Evolutionary conservation across 2,797 vertebrate species (phyloP).

Genomic region (Fringilla coelebs): DNA sequence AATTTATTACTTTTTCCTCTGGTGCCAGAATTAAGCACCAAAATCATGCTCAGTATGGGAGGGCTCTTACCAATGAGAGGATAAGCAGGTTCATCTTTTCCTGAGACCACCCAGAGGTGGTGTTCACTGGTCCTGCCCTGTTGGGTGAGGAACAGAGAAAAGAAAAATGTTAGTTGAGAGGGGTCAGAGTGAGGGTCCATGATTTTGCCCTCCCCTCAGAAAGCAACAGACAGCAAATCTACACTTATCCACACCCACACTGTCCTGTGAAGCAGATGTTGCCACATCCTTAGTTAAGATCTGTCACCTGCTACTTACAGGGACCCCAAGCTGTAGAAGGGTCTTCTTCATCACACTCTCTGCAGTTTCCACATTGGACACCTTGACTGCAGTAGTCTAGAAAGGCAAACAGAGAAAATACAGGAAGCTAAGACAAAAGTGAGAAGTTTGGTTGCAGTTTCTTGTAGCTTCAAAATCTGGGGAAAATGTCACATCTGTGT

Average conservation of each 20-base stretch:
- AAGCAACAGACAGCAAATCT: background rate
- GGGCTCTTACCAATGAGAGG: constrained; percentile 77
- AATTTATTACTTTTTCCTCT: background rate
- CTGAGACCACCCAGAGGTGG: constrained; percentile 77
- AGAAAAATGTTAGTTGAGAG: background rate
- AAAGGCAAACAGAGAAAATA: background rate
- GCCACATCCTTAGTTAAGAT: background rate
- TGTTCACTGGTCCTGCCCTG: constrained; percentile 72
- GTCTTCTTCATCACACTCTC: constrained; percentile 71
- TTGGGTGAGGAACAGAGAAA: background rate
- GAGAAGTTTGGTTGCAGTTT: background rate
- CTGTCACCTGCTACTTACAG: constrained; percentile 61
- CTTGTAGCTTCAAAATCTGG: background rate
- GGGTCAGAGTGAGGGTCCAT: background rate
- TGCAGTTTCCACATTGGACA: constrained; percentile 72
- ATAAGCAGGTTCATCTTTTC: constrained; percentile 72
- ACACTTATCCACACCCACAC: background rate
- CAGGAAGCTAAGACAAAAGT: background rate
- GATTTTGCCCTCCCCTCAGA: background rate
- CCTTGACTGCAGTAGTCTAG: constrained; percentile 62
- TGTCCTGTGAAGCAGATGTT: background rate
- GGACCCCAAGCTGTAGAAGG: constrained; percentile 64
- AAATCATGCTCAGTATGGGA: background rate
- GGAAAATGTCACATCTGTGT: background rate
- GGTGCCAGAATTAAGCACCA: background rate